Percentiles rank a stretch among this genome's conserved stretches.
Conservation (phyloP, 2,888 invertebrate genomes). For the Athalia circularis region DNA sequence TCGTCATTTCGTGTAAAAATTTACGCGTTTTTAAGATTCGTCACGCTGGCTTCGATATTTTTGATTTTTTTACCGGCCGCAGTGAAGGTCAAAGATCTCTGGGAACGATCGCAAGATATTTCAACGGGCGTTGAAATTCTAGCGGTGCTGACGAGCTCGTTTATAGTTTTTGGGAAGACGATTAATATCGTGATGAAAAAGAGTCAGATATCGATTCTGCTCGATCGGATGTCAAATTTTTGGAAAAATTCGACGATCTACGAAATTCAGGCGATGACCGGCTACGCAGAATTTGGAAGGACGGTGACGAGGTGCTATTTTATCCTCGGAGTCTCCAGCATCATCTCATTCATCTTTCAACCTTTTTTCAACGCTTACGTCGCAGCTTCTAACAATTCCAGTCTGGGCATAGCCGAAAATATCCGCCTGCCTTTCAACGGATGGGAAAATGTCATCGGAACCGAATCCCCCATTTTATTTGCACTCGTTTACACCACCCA, state of each 20-base stretch:
- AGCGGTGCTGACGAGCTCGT: conserved; percentile 2
- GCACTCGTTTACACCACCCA: conserved; percentile 2
- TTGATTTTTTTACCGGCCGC: conserved; percentile 24
- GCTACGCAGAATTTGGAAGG: conserved; percentile 22
- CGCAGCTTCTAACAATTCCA: no score
- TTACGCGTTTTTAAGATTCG: neutral
- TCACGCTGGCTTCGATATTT: conserved; percentile 1
- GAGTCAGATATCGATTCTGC: neutral
- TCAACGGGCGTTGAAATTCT: conserved; percentile 8
- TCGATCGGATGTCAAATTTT: conserved; percentile 16
- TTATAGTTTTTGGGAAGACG: neutral
- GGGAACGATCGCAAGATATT: neutral
- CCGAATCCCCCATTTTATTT: neutral
- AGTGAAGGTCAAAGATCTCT: neutral
- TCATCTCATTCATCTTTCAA: neutral
- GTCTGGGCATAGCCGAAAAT: no score
- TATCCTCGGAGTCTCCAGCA: neutral
- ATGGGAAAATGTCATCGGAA: neutral
- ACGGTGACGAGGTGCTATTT: conserved; percentile 12
- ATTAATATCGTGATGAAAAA: neutral
- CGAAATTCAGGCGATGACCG: neutral
- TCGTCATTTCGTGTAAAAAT: neutral
- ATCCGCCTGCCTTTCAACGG: neutral
- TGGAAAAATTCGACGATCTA: neutral
- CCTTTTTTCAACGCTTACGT: neutral